These are phyloP conservation scores for Troides aeacus DNA, from an alignment of 2,888 invertebrate genomes.

Conservation along the genomic window DNA sequence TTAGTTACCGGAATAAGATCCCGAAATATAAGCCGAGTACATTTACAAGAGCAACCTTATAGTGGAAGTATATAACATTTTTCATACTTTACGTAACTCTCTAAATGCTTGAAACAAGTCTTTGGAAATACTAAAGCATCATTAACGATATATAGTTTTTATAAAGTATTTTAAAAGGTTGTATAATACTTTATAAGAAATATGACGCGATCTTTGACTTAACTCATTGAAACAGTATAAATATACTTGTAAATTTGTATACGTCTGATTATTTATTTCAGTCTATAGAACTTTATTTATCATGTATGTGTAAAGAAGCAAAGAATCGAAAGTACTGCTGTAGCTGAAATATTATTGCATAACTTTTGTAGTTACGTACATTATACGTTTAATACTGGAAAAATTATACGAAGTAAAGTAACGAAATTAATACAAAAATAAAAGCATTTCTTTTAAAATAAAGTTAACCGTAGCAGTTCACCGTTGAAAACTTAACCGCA, in stretches of 20 bases:
- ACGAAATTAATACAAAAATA: not conserved
- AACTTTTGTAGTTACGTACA: not conserved
- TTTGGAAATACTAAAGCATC: not conserved
- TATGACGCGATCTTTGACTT: too few relatives aligned
- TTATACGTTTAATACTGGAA: not conserved
- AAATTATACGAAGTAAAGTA: not conserved
- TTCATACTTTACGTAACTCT: not conserved
- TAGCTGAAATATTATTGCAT: not conserved
- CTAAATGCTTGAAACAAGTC: not conserved
- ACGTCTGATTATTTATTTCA: too few relatives aligned
- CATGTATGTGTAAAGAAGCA: too few relatives aligned
- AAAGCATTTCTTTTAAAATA: not conserved
- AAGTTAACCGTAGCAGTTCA: not conserved
- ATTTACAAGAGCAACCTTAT: constrained; percentile 2
- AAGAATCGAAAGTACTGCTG: too few relatives aligned
- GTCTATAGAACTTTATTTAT: too few relatives aligned
- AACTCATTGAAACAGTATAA: too few relatives aligned
- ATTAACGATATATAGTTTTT: not conserved
- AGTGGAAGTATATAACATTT: not conserved
- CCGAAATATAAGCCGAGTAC: constrained; percentile 16
- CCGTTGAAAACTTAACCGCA: constrained; percentile 5
- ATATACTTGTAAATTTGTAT: too few relatives aligned
- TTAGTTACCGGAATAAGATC: constrained; percentile 21
- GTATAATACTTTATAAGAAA: too few relatives aligned
- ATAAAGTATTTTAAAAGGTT: not conserved